Percentiles rank a stretch among this genome's conserved stretches.
These are phyloP conservation scores for Myrmecophaga tridactyla DNA, from an alignment of 2,113 vertebrate species.

Conservation along the genomic window DNA sequence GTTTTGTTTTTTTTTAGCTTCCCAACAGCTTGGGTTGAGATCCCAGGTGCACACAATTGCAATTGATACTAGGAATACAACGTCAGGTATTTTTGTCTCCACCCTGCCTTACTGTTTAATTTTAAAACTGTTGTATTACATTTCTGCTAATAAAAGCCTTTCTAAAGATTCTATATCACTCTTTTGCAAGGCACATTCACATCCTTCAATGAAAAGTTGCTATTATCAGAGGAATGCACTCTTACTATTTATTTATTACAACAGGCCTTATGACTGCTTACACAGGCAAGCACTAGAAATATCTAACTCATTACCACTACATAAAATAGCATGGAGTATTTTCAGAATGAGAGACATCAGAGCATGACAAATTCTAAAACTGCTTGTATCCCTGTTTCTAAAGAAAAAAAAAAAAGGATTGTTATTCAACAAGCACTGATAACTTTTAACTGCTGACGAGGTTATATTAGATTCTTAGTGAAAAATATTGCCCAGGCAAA, in stretches of 20 bases:
- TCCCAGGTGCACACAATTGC: conserved; percentile 19
- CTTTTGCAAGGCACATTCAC: conserved; percentile 46
- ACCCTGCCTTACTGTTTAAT: conserved; percentile 22
- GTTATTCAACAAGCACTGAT: not conserved
- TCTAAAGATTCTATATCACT: conserved; percentile 68
- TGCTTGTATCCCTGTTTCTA: conserved; percentile 49
- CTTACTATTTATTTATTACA: conserved; percentile 78
- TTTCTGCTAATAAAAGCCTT: conserved; percentile 67
- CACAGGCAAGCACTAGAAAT: conserved; percentile 75
- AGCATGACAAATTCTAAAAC: conserved; percentile 68
- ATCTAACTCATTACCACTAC: conserved; percentile 76
- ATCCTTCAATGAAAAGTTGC: conserved; percentile 71
- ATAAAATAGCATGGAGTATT: conserved; percentile 76
- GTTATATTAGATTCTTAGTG: conserved; percentile 4
- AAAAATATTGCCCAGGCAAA: conserved; percentile 53
- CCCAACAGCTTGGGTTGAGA: not conserved
- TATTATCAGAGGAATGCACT: conserved; percentile 70
- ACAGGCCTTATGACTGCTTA: conserved; percentile 71
- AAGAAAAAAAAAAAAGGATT: conserved; percentile 47
- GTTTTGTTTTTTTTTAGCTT: conserved; percentile 23
- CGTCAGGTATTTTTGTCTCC: not conserved
- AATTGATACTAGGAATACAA: conserved; percentile 11
- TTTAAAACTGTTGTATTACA: conserved; percentile 58
- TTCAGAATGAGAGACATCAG: conserved; percentile 71
- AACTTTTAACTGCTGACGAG: conserved; percentile 19